Evolutionary conservation across 2,113 vertebrate species (phyloP), one percentile per base, ranked within the genome.

Genomic region (Murina feae): DNA sequence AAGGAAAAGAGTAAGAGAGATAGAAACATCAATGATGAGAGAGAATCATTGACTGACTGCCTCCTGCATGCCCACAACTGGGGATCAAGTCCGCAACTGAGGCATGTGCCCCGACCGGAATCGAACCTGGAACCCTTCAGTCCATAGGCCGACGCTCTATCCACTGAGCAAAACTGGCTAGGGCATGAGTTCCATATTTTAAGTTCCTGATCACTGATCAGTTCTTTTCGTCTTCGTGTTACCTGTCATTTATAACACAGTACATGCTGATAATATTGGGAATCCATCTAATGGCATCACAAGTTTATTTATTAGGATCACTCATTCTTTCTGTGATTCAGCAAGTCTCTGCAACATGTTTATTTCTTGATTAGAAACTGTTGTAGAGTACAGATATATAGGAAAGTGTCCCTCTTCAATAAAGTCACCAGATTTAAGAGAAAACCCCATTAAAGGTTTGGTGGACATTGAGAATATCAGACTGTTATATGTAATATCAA

Each of bases 101-200:
- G n/a, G n/a, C n/a, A n/a, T n/a, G n/a, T n/a, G n/a, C n/a, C n/a
- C n/a, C n/a, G n/a, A n/a, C n/a, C n/a, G n/a, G n/a, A n/a, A n/a
- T n/a, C n/a, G n/a, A n/a, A n/a, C n/a, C n/a, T n/a, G n/a, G n/a
- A n/a, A n/a, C n/a, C n/a, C n/a, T n/a, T n/a, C n/a, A n/a, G n/a
- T n/a, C n/a, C n/a, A n/a, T n/a, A n/a, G n/a, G n/a, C n/a, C n/a
- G n/a, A n/a, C n/a, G n/a, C n/a, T n/a, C n/a, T n/a, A n/a, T n/a
- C n/a, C n/a, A n/a, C n/a, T n/a, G n/a, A n/a, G n/a, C n/a, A n/a
- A n/a, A n/a, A n/a, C n/a, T n/a, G n/a, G n/a, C n/a, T n/a, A n/a
- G n/a, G n/a, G n/a, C n/a, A n/a, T 37, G 47, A 91, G 79, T 93
- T 96, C 25, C 83, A 79, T 44, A 82, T 79, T 97, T 96, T 79